A percentile compares a stretch with the other conserved stretches of the same genome.
Conservation (phyloP, 2,797 vertebrate genomes). For the Labeo calbasu region DNA sequence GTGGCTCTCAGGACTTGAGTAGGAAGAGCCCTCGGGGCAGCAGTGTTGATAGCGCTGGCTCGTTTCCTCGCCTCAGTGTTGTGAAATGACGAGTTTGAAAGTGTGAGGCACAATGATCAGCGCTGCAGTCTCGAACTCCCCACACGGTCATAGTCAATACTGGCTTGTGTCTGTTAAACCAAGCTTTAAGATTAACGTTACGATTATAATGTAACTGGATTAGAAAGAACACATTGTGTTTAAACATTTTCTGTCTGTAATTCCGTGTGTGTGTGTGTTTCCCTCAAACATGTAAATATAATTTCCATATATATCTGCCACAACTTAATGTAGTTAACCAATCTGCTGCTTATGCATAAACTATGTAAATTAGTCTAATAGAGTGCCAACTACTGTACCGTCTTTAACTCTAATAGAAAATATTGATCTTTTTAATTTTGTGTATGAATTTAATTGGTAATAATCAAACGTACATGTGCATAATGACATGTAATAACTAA, state of each 20-base stretch:
- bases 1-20: slow-evolving; percentile 56
- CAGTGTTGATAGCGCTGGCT: slow-evolving; percentile 61
- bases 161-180: background rate
- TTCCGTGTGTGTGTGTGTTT: background rate
- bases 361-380: background rate
- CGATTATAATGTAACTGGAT: background rate
- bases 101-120: slow-evolving; percentile 81
- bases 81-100: slow-evolving; percentile 78
- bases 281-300: background rate
- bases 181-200: background rate
- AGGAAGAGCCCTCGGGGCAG: slow-evolving; percentile 63
- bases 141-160: slow-evolving; percentile 12
- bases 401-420: background rate
- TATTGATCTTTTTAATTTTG: background rate
- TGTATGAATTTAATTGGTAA: background rate
- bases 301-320: background rate
- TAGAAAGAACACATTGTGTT: background rate
- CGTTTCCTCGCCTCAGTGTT: slow-evolving; percentile 71
- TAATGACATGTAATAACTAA: background rate
- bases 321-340: background rate
- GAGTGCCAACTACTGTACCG: background rate
- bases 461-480: background rate
- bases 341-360: background rate
- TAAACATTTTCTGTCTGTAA: background rate
- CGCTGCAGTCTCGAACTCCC: slow-evolving; percentile 61